Conservation (phyloP, 2,113 vertebrate genomes). For the Arothron firmamentum region DNA sequence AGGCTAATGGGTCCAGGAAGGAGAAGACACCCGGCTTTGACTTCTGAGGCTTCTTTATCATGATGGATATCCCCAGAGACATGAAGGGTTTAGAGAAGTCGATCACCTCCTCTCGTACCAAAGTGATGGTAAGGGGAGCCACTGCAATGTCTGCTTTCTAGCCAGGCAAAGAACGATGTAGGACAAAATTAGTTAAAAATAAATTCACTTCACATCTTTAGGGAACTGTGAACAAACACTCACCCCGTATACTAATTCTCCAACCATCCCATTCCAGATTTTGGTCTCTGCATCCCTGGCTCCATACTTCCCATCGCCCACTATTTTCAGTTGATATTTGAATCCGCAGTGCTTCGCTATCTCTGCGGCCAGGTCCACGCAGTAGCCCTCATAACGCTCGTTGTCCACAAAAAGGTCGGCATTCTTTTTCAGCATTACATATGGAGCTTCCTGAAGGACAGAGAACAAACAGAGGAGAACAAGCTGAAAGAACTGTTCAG, state of each 20-base stretch:
- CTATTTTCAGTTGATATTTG: constrained; percentile 97
- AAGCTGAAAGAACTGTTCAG: constrained; percentile 11
- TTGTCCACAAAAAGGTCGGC: constrained; percentile 94
- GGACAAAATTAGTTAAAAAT: background rate
- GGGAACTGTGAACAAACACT: constrained; percentile 55
- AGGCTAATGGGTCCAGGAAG: constrained; percentile 97
- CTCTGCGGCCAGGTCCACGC: constrained; percentile 96
- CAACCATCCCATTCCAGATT: constrained; percentile 99
- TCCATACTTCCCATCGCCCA: constrained; percentile 96
- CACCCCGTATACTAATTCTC: constrained; percentile 98
- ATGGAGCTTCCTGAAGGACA: constrained; percentile 88
- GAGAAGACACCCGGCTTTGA: constrained; percentile 99
- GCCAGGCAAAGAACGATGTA: background rate
- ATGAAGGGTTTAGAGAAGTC: constrained; percentile 99
- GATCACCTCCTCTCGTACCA: constrained; percentile 99
- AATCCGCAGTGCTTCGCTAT: constrained; percentile 98
- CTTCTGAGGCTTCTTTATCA: constrained; percentile 99
- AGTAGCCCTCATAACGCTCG: constrained; percentile 97
- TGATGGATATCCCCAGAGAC: constrained; percentile 99
- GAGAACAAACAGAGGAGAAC: constrained; percentile 1
- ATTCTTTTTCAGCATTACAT: constrained; percentile 99
- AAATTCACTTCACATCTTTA: background rate
- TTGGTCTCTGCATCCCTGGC: constrained; percentile 98
- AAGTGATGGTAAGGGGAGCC: constrained; percentile 93
- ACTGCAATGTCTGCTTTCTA: constrained; percentile 99